Evolutionary conservation across 2,888 invertebrate species (phyloP).

Genomic region (Lampropteryx suffumata): DNA sequence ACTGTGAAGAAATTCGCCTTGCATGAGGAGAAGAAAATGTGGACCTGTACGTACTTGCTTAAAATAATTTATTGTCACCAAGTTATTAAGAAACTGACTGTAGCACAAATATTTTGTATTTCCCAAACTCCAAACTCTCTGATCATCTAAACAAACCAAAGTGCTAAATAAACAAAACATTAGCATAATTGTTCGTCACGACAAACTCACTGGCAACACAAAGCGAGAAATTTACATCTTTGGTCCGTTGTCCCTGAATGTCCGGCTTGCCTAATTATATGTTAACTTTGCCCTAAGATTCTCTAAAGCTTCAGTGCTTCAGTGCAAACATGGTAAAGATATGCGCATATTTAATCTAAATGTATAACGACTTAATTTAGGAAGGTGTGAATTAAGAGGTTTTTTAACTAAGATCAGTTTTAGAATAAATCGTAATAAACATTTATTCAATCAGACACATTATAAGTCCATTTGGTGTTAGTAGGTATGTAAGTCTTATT

Average conservation of each 20-base stretch:
- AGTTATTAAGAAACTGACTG: no score
- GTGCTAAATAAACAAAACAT: conserved; percentile 21
- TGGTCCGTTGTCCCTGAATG: conserved; percentile 4
- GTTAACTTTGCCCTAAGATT: conserved; percentile 19
- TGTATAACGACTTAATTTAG: conserved; percentile 4
- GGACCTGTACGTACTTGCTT: no score
- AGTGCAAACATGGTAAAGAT: conserved; percentile 15
- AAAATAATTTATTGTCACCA: no score
- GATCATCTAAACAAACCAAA: conserved; percentile 17
- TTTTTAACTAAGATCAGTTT: no score
- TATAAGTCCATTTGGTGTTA: no score
- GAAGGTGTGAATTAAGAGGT: not conserved
- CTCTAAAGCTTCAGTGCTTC: conserved; percentile 5
- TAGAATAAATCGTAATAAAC: no score
- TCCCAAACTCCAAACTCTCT: conserved; percentile 7
- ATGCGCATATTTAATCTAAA: conserved; percentile 19
- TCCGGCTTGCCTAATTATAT: conserved; percentile 19
- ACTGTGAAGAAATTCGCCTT: no score
- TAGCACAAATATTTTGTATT: conserved; percentile 7
- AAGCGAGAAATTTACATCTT: conserved; percentile 17
- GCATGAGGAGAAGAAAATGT: no score
- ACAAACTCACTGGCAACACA: conserved; percentile 10
- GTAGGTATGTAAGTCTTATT: no score
- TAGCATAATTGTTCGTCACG: conserved; percentile 21
- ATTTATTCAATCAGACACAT: no score